Base-by-base conservation (phyloP, 2,888 invertebrate species). In the Macrophya alboannulata region DNA sequence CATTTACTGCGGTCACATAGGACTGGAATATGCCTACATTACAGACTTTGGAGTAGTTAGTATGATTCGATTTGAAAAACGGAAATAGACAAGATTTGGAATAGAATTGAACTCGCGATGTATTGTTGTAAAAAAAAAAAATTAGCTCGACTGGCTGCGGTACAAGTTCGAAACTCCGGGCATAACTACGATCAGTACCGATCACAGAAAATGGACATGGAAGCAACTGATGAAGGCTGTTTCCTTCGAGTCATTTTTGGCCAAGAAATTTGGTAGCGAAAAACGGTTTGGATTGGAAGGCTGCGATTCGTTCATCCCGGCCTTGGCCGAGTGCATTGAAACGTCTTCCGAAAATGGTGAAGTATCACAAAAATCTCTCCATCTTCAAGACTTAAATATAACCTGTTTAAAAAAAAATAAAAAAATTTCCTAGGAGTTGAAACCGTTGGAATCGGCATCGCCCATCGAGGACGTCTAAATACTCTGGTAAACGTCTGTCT, bases 401-500 rank as follows among this genome's bases (percentile, higher is more conserved):
- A 48, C 21, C 40, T 43, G 5, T 48, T 8, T 21, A 31, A 31
- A 31, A 31, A 43, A 10, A 10, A 31, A 31, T 21, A 43, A 10
- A 10, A 31, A 31, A 12, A 8, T 12, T 8, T 85, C 55, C 0
- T 4, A 92, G 92, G 92, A 1, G 91, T 91, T 1, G 92, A 91
- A 77, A 88, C 88, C 12, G 85, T 88, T 1, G 90, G 89, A 0
- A 91, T 93, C 12, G 93, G 92, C 12, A 92, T 93, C 91, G 93
- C 94, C 4, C 94, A 94, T 87, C 91, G 94, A 85, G 94, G 93
- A 81, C 92, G 94, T 77, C 89, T 94, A 17, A 94, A 94, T 77
- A 92, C 93, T 25, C 87, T 94, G 48, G 94, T 93, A 0, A 94
- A 94, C 92, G 98, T 99, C 4, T 98, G 98, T 91, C 96, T 98